Evolutionary conservation across 1,140 invertebrate species (phyloP).

Genomic region (Spodoptera frugiperda): DNA sequence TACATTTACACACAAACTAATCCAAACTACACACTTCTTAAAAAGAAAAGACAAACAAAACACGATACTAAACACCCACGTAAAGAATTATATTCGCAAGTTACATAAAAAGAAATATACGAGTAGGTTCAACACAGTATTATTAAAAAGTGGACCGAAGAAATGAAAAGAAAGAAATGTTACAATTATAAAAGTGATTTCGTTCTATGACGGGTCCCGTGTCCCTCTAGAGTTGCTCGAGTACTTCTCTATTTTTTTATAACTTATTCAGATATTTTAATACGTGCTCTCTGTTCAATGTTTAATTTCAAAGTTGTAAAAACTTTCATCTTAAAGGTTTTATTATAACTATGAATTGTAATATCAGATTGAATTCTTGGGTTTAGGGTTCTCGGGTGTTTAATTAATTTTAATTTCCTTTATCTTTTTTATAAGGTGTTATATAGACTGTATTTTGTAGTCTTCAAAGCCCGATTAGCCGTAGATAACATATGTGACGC

Average conservation of each 20-base stretch:
- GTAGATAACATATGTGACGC: too few relatives aligned
- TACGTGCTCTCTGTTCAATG: constrained; percentile 18
- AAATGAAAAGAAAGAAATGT: constrained; percentile 30
- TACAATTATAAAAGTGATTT: constrained; percentile 35
- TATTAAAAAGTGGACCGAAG: constrained; percentile 23
- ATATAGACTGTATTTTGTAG: too few relatives aligned
- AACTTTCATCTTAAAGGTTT: constrained; percentile 59
- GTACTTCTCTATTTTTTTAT: constrained; percentile 21
- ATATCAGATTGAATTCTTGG: constrained; percentile 15
- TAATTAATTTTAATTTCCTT: not conserved
- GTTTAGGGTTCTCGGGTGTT: not conserved
- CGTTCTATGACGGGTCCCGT: constrained; percentile 3
- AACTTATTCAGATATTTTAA: constrained; percentile 28
- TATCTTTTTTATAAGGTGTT: too few relatives aligned
- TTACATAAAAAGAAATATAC: constrained; percentile 7
- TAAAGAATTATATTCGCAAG: not conserved
- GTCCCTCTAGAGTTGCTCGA: constrained; percentile 6
- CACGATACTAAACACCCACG: not conserved
- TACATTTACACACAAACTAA: too few relatives aligned
- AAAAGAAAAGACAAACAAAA: too few relatives aligned
- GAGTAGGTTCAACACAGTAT: constrained; percentile 8
- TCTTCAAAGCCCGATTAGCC: too few relatives aligned
- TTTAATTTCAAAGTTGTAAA: constrained; percentile 48
- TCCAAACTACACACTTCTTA: too few relatives aligned
- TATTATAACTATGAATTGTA: constrained; percentile 55